phyloP scores from a whole-genome alignment of 1,140 invertebrate genomes.

The Drosophila athabasca region DNA sequence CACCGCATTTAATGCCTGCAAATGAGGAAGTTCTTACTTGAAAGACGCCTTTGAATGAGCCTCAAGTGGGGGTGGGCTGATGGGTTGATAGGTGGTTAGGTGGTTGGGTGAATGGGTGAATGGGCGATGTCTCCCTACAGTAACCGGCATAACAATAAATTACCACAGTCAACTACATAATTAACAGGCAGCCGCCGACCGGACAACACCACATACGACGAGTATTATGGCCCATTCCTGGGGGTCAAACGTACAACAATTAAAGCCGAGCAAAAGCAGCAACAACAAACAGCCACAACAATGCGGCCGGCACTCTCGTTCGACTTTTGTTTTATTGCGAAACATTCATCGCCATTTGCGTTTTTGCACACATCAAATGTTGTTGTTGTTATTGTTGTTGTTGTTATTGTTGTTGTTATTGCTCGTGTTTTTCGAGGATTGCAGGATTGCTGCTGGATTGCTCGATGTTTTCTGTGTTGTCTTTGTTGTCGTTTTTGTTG shows the following conservation, averaged over 20 bases:
- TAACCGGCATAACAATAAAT: slow-evolving; percentile 49
- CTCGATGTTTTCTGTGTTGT: slow-evolving; percentile 26
- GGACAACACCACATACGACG: slow-evolving; percentile 21
- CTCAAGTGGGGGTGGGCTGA: slow-evolving; percentile 35
- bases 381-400: no score
- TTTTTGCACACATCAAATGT: slow-evolving; percentile 41
- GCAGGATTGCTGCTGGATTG: no score
- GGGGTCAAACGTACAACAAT: slow-evolving; percentile 50
- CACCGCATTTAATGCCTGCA: background rate
- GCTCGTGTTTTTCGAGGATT: slow-evolving; percentile 40
- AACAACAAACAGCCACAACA: slow-evolving; percentile 22
- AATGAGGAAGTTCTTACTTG: slow-evolving; percentile 68
- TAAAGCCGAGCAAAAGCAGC: slow-evolving; percentile 25
- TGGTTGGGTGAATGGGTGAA: slow-evolving; percentile 10
- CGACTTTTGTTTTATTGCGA: slow-evolving; percentile 75
- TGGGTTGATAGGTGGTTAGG: slow-evolving; percentile 8
- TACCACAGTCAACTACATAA: slow-evolving; percentile 61
- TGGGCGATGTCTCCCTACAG: slow-evolving; percentile 11
- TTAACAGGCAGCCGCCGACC: slow-evolving; percentile 44
- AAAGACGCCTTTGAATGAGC: slow-evolving; percentile 36
- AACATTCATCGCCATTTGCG: slow-evolving; percentile 77
- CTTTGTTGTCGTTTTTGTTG: slow-evolving; percentile 26
- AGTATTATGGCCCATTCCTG: slow-evolving; percentile 33
- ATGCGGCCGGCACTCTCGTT: slow-evolving; percentile 51
- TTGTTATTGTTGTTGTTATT: slow-evolving; percentile 5